phyloP scores from a whole-genome alignment of 2,113 vertebrate genomes.

The Paedocypris sp. region DNA sequence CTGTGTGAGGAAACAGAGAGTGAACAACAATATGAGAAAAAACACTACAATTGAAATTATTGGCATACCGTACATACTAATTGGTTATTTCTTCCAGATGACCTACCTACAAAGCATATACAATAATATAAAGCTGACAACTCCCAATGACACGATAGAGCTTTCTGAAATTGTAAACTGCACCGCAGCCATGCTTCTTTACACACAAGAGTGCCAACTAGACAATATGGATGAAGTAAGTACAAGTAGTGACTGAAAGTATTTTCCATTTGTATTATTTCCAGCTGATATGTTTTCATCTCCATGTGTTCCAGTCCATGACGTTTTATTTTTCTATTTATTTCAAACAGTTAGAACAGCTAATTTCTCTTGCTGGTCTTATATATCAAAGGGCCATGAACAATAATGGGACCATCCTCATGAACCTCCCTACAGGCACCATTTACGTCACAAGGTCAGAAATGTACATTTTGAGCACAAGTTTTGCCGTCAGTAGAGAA shows the following conservation, averaged over 20 bases:
- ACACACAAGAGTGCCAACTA: slow-evolving; percentile 14
- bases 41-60: too few species aligned
- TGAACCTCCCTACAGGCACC: slow-evolving; percentile 38
- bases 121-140: rapidly evolving
- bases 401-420: neutral
- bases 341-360: slow-evolving; percentile 19
- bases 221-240: slow-evolving; percentile 29
- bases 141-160: rapidly evolving
- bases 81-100: slow-evolving; percentile 25
- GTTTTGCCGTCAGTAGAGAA: too few species aligned
- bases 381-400: neutral
- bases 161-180: slow-evolving; percentile 31
- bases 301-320: neutral
- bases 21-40: too few species aligned
- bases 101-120: slow-evolving; percentile 8
- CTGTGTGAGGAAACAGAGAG: too few species aligned
- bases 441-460: slow-evolving; percentile 50
- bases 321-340: neutral
- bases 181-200: slow-evolving; percentile 35
- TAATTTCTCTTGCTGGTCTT: neutral
- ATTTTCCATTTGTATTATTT: neutral
- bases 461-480: too few species aligned
- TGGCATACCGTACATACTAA: too few species aligned
- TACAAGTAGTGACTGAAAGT: neutral
- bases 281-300: neutral